phyloP scores from a whole-genome alignment of 2,113 vertebrate genomes.

The Protomyctophum bolini region DNA sequence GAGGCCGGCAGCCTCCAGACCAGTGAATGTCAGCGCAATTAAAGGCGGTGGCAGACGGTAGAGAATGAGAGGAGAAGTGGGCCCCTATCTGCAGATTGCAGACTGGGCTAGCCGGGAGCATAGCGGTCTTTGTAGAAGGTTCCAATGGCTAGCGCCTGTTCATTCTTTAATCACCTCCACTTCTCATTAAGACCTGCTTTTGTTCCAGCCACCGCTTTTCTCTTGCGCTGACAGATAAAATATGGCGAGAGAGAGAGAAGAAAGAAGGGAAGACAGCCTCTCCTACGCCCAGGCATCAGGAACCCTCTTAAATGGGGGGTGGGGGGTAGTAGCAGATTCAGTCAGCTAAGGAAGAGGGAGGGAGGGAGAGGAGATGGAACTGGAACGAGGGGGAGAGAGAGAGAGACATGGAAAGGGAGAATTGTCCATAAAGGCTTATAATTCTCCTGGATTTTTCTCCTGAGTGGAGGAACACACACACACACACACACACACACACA shows the following conservation, averaged over 20 bases:
- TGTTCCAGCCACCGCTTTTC: slow-evolving; percentile 55
- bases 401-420: neutral
- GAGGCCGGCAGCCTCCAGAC: slow-evolving; percentile 58
- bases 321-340: slow-evolving; percentile 37
- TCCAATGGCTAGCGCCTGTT: slow-evolving; percentile 55
- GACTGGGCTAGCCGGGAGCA: slow-evolving; percentile 40
- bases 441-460: slow-evolving; percentile 33
- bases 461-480: slow-evolving; percentile 22
- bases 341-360: slow-evolving; percentile 40
- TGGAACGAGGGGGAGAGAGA: slow-evolving; percentile 14
- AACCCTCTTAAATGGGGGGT: slow-evolving; percentile 52
- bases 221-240: slow-evolving; percentile 57
- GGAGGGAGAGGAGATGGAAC: slow-evolving; percentile 41
- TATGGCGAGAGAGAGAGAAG: slow-evolving; percentile 34
- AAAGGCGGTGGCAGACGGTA: slow-evolving; percentile 49
- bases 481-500: too few species aligned
- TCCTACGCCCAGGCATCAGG: slow-evolving; percentile 21
- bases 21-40: slow-evolving; percentile 65
- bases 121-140: slow-evolving; percentile 37
- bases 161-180: slow-evolving; percentile 73
- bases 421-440: slow-evolving; percentile 30
- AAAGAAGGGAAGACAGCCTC: neutral
- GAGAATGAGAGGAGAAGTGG: slow-evolving; percentile 22
- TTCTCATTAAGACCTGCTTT: slow-evolving; percentile 70
- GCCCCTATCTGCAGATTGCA: slow-evolving; percentile 68